Conservation (phyloP, 2,113 vertebrate species). For the Tamias sibiricus region DNA sequence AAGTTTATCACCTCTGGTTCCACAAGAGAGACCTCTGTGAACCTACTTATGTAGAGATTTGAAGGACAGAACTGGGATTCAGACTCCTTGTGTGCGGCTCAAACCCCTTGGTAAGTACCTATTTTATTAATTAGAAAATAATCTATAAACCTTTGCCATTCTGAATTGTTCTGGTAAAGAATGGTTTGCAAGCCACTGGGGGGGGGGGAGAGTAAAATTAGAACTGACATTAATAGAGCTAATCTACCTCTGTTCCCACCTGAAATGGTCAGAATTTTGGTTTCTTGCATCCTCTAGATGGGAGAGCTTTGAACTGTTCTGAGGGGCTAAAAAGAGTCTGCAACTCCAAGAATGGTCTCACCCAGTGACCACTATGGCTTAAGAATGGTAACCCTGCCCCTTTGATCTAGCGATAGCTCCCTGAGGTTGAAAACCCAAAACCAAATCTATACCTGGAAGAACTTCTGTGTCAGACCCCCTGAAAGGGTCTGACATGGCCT, state of each 20-base stretch:
- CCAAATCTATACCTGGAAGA: background rate
- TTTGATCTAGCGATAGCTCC: background rate
- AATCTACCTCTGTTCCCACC: too few relatives aligned
- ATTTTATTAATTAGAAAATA: background rate
- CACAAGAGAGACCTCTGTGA: background rate
- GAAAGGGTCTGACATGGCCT: conserved; percentile 22
- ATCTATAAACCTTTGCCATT: background rate
- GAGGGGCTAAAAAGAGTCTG: background rate
- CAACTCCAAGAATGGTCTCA: background rate
- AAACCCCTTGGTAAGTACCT: background rate
- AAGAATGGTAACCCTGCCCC: background rate
- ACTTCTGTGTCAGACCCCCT: conserved; percentile 66
- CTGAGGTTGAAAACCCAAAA: background rate
- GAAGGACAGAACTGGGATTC: background rate
- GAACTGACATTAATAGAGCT: background rate
- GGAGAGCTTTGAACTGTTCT: background rate
- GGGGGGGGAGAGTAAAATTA: background rate
- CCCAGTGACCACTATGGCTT: background rate
- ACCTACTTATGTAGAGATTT: background rate
- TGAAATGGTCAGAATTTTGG: background rate
- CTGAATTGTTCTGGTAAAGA: background rate
- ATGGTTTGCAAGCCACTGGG: background rate
- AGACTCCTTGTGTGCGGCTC: background rate
- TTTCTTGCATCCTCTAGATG: background rate
- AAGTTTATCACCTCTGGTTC: background rate